Evolutionary conservation across 2,888 invertebrate species (phyloP).

Genomic region (Apomyelois bistriatella): DNA sequence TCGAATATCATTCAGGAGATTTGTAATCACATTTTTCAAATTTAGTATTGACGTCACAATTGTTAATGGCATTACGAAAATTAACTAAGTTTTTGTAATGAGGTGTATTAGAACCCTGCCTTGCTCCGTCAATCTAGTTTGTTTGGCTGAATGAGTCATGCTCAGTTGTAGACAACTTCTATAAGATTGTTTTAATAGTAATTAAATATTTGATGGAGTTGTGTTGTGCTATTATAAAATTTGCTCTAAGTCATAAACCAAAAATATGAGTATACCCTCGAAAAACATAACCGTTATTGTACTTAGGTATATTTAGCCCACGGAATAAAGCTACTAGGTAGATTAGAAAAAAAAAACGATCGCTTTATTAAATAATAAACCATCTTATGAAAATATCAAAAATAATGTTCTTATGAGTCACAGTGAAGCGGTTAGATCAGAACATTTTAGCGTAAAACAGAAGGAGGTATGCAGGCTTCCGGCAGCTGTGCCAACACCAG

Average conservation of each 20-base stretch:
- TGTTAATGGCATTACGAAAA: not conserved
- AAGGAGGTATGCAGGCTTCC: slow-evolving; percentile 25
- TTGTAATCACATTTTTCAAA: not conserved
- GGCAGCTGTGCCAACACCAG: slow-evolving; percentile 55
- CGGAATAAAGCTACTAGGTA: too few relatives aligned
- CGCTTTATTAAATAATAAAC: too few relatives aligned
- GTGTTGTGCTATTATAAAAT: too few relatives aligned
- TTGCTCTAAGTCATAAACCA: too few relatives aligned
- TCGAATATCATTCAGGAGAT: not conserved
- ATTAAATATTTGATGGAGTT: too few relatives aligned
- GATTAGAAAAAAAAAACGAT: too few relatives aligned
- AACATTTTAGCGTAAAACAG: slow-evolving; percentile 24
- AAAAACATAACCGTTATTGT: too few relatives aligned
- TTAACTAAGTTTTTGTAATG: too few relatives aligned
- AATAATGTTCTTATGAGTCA: too few relatives aligned
- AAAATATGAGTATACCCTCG: too few relatives aligned
- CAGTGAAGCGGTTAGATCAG: slow-evolving; percentile 26
- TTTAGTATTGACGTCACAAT: slow-evolving; percentile 3
- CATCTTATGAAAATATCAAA: too few relatives aligned
- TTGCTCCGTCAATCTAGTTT: slow-evolving; percentile 1
- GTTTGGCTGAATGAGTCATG: slow-evolving; percentile 22
- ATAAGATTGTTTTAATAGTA: not conserved
- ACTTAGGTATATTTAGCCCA: too few relatives aligned
- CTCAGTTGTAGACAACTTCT: slow-evolving; percentile 6
- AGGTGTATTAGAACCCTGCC: not conserved